Evolutionary conservation across 2,888 invertebrate genomes (phyloP), one percentile per base, ranked within the genome.

Genomic region (Idaea biselata): DNA sequence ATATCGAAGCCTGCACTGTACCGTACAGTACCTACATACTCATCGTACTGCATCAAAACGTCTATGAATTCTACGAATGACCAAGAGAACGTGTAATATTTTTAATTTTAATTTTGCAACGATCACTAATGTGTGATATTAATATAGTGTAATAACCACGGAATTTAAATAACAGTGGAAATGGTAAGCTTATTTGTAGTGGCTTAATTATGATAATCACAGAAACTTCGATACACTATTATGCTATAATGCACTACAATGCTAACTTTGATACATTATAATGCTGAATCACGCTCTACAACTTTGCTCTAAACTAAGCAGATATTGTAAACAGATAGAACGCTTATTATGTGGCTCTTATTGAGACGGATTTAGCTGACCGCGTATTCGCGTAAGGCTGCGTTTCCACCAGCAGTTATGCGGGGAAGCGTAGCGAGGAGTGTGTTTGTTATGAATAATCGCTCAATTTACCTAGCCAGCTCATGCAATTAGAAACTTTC

Each of bases 1-100:
- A 76, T 76, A 73, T 71, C 73, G 71, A 78, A 77, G 78, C 72
- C 78, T 78, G 79, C 78, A 78, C 11, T 44, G 8, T 44, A 44
- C 44, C 44, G 14, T 44, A 44, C 11, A 44, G 14, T 14, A 33
- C 8, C 44, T 44, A 14, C 14, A 44, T 67, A 72, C 64, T 68
- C 62, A 70, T 65, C 56, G 66, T 73, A 74, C 73, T 73, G 74
- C 73, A 44, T 66, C 70, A 70, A 73, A 69, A 60, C 69, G 64
- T 63, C 73, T 76, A 76, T 71, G 73, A 75, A 72, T 66, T 55
- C 72, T 72, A 72, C 67, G 62, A 66, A 70, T 67, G 68, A 71
- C 55, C 66, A 63, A 69, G 55, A 57, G 65, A 59, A 61, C 58
- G 60, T 63, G 60, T 60, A 44, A 44, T 44, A 61, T 59, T 62